Evolutionary conservation across 2,888 invertebrate genomes (phyloP).

Genomic region (Dryocosmus kuriphilus): DNA sequence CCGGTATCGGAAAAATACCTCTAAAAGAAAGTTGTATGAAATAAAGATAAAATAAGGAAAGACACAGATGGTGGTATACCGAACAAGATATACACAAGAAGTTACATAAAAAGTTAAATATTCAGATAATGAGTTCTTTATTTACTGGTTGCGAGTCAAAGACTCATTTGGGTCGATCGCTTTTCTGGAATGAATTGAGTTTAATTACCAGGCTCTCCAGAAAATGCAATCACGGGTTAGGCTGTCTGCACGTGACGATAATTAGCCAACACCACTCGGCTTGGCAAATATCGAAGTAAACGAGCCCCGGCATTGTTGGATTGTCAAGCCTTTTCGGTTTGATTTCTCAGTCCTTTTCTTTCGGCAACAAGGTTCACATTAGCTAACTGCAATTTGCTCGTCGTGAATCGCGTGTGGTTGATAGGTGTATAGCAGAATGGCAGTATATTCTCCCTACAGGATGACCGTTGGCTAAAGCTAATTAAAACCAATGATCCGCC

Average conservation of each 20-base stretch:
- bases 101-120: neutral
- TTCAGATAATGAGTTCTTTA: neutral
- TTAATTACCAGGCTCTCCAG: slow-evolving; percentile 26
- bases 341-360: slow-evolving; percentile 9
- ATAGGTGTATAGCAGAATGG: slow-evolving; percentile 7
- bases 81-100: neutral
- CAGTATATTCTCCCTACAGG: slow-evolving; percentile 23
- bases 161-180: slow-evolving; percentile 18
- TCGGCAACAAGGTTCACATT: slow-evolving; percentile 11
- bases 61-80: neutral
- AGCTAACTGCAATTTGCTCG: slow-evolving; percentile 31
- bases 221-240: slow-evolving; percentile 28
- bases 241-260: slow-evolving; percentile 31
- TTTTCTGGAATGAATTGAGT: slow-evolving; percentile 23
- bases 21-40: slow-evolving; percentile 4
- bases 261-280: slow-evolving; percentile 31
- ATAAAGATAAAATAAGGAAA: slow-evolving; percentile 15
- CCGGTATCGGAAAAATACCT: slow-evolving; percentile 2
- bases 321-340: slow-evolving; percentile 18
- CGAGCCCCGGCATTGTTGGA: slow-evolving; percentile 31
- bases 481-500: slow-evolving; percentile 38
- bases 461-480: slow-evolving; percentile 36
- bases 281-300: slow-evolving; percentile 34
- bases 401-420: slow-evolving; percentile 31
- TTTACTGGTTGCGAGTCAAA: neutral